A percentile compares a stretch with the other conserved stretches of the same genome.
Conservation (phyloP, 2,888 invertebrate genomes). For the Phragmatobia fuliginosa region DNA sequence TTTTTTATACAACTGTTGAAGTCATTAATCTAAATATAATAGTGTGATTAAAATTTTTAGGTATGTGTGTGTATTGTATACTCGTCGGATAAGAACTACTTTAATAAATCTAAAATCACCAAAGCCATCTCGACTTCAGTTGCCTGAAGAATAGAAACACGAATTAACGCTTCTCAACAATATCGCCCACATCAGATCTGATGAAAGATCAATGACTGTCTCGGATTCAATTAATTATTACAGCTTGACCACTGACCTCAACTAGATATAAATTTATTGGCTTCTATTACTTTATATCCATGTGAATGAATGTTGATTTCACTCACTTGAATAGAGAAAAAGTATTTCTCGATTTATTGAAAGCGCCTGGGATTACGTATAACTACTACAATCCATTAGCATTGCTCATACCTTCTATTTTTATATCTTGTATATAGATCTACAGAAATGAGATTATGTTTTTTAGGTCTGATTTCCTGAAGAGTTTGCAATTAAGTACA, state of each 20-base stretch:
- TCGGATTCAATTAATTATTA: constrained; percentile 18
- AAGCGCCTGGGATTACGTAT: not conserved
- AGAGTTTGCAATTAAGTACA: not conserved
- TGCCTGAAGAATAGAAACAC: not conserved
- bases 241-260: constrained; percentile 11
- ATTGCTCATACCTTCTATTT: too few species aligned
- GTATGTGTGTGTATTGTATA: not conserved
- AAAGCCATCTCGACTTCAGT: not conserved
- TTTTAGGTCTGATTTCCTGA: not conserved
- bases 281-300: constrained; percentile 16
- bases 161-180: constrained; percentile 13
- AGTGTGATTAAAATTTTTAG: not conserved
- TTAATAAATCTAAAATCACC: not conserved
- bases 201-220: constrained; percentile 14
- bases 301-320: constrained; percentile 12
- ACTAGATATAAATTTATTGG: constrained; percentile 13
- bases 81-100: not conserved
- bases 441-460: too few species aligned
- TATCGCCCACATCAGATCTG: constrained; percentile 12
- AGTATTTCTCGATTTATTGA: not conserved
- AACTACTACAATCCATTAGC: not conserved
- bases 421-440: too few species aligned
- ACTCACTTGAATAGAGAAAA: not conserved
- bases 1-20: too few species aligned
- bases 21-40: not conserved